Conservation (phyloP, 2,113 vertebrate genomes). For the Sebastes fasciatus region DNA sequence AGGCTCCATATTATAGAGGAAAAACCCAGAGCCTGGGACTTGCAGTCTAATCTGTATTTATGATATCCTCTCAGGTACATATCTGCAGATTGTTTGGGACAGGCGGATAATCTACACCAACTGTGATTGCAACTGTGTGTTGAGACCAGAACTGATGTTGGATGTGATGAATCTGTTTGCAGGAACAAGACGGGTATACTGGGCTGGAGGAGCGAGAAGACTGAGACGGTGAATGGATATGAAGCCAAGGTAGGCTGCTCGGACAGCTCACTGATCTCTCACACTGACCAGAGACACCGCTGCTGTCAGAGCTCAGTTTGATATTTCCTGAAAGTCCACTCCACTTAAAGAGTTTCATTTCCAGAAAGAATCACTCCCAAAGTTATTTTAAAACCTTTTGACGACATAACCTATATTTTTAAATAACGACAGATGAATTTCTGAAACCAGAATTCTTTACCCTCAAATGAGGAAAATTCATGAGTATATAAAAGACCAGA, state of each 20-base stretch:
- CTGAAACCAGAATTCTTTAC: not conserved
- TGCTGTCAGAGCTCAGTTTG: not conserved
- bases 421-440: not conserved
- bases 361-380: conserved; percentile 5
- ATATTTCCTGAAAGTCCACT: conserved; percentile 34
- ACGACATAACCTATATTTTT: conserved; percentile 17
- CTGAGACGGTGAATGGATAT: conserved; percentile 94
- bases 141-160: not conserved
- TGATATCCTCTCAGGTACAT: not conserved
- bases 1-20: not conserved
- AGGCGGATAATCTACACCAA: not conserved
- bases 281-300: conserved; percentile 14
- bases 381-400: conserved; percentile 29
- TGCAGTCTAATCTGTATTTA: not conserved
- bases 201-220: conserved; percentile 98
- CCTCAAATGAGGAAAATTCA: not conserved
- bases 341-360: conserved; percentile 16
- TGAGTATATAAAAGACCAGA: conserved; percentile 17
- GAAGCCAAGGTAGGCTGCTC: conserved; percentile 92
- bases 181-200: conserved; percentile 98
- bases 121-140: not conserved
- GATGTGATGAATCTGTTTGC: conserved; percentile 45
- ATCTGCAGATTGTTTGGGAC: not conserved
- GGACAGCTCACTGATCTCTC: conserved; percentile 1
- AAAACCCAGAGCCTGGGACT: not conserved